A percentile compares a stretch with the other conserved stretches of the same genome.
phyloP scores from a whole-genome alignment of 2,797 vertebrate species.

The Luscinia megarhynchos region DNA sequence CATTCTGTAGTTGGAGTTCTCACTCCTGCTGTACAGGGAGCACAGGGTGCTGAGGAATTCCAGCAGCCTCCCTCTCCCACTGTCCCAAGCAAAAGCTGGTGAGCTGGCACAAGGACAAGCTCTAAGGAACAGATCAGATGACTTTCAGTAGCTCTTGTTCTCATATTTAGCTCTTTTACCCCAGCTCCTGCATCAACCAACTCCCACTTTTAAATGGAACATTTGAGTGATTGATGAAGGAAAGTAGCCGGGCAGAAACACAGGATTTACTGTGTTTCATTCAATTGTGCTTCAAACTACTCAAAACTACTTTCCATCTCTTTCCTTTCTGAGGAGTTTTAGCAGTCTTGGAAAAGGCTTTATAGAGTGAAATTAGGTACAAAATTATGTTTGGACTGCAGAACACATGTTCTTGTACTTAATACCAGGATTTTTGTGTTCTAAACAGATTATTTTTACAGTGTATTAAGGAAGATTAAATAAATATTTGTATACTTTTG shows the following conservation, averaged over 20 bases:
- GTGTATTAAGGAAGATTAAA: constrained; percentile 22
- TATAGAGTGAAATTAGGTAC: neutral
- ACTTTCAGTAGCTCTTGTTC: neutral
- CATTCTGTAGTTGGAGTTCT: neutral
- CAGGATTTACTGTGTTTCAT: neutral
- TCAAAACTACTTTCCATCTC: neutral
- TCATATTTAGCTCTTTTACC: neutral
- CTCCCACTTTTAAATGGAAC: neutral
- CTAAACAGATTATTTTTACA: constrained; percentile 3
- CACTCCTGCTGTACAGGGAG: neutral
- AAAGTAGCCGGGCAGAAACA: neutral
- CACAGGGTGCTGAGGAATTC: neutral
- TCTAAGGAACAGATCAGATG: neutral
- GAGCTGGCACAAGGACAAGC: neutral
- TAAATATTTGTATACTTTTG: constrained; percentile 11
- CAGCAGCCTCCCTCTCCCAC: neutral
- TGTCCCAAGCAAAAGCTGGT: neutral
- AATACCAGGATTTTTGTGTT: neutral
- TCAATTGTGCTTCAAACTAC: neutral
- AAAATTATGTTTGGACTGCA: neutral
- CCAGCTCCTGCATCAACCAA: neutral
- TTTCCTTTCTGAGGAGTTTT: neutral
- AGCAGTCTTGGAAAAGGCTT: neutral
- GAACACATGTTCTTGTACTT: neutral
- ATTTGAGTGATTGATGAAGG: neutral